Conservation (phyloP, 2,888 invertebrate species). For the Polietes domitor region DNA sequence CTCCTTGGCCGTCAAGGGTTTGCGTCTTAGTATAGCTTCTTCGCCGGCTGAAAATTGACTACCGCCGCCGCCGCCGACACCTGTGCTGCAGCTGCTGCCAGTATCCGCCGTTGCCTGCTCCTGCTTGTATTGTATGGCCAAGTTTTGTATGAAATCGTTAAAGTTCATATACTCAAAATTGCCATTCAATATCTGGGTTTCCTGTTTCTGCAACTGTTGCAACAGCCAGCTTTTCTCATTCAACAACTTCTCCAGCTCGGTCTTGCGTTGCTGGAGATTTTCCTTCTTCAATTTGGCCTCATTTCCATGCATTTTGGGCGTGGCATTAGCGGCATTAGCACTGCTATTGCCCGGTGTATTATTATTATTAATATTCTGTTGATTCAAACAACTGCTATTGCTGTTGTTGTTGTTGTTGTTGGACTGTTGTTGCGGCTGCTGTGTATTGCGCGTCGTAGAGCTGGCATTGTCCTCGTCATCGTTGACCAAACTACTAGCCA, state of each 20-base stretch:
- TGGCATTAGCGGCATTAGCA: background rate
- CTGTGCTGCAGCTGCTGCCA: slow-evolving; percentile 33
- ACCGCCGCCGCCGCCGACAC: slow-evolving; percentile 24
- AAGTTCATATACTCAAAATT: slow-evolving; percentile 77
- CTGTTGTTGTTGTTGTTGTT: slow-evolving; percentile 23
- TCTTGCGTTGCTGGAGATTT: slow-evolving; percentile 77
- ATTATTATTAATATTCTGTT: slow-evolving; percentile 45
- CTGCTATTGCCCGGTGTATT: background rate
- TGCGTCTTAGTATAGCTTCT: slow-evolving; percentile 74
- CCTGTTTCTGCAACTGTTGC: slow-evolving; percentile 80
- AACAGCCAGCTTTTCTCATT: slow-evolving; percentile 79
- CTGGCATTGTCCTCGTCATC: slow-evolving; percentile 63
- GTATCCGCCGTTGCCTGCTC: slow-evolving; percentile 66
- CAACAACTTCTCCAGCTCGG: slow-evolving; percentile 77
- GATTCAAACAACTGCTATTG: slow-evolving; percentile 15
- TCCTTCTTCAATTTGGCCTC: slow-evolving; percentile 74
- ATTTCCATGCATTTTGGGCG: slow-evolving; percentile 64
- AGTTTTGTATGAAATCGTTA: slow-evolving; percentile 75
- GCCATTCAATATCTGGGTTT: slow-evolving; percentile 78
- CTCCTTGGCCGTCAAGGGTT: slow-evolving; percentile 73
- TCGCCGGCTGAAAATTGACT: slow-evolving; percentile 43
- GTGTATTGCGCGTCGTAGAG: slow-evolving; percentile 61
- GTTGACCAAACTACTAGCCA: slow-evolving; percentile 66
- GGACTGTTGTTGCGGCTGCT: slow-evolving; percentile 54
- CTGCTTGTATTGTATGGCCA: slow-evolving; percentile 75